Conservation (phyloP, 1,140 invertebrate species). For the Triops cancriformis region DNA sequence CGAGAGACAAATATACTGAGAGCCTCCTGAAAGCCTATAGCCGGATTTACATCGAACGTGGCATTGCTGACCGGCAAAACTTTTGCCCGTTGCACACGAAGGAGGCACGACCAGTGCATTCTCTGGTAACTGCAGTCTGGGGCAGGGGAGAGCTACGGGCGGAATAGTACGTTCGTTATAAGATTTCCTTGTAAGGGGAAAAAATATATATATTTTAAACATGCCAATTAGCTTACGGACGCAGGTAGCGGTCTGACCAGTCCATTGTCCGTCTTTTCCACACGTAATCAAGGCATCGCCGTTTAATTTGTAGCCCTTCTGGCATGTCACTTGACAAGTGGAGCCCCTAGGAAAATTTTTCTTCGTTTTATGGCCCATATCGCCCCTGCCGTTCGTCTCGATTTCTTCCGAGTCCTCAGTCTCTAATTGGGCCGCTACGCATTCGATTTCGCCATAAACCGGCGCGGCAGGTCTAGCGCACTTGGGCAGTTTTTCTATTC, state of each 20-base stretch:
- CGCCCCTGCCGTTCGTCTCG: constrained; percentile 22
- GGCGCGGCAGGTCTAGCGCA: background rate
- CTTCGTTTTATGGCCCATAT: constrained; percentile 20
- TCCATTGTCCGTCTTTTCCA: constrained; percentile 14
- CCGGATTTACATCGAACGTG: constrained; percentile 34
- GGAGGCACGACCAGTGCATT: constrained; percentile 42
- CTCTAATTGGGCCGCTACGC: background rate
- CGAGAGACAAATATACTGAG: constrained; percentile 21
- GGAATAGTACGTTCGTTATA: background rate
- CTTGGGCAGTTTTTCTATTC: constrained; percentile 18
- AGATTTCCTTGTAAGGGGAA: background rate
- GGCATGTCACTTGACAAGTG: constrained; percentile 49
- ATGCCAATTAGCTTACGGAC: constrained; percentile 22
- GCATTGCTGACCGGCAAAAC: constrained; percentile 40
- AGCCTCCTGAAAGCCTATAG: constrained; percentile 24
- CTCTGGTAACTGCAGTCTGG: constrained; percentile 38
- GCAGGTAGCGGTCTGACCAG: constrained; percentile 24
- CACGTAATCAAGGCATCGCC: constrained; percentile 21
- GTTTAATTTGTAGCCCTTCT: constrained; percentile 42
- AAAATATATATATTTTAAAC: too few species aligned
- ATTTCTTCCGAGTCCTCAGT: constrained; percentile 18
- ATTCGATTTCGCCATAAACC: constrained; percentile 24
- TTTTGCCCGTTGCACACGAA: constrained; percentile 40
- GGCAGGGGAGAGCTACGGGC: constrained; percentile 34
- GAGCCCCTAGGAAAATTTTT: constrained; percentile 39